phyloP scores from a whole-genome alignment of 2,113 vertebrate species.

The Tachysurus vachellii region DNA sequence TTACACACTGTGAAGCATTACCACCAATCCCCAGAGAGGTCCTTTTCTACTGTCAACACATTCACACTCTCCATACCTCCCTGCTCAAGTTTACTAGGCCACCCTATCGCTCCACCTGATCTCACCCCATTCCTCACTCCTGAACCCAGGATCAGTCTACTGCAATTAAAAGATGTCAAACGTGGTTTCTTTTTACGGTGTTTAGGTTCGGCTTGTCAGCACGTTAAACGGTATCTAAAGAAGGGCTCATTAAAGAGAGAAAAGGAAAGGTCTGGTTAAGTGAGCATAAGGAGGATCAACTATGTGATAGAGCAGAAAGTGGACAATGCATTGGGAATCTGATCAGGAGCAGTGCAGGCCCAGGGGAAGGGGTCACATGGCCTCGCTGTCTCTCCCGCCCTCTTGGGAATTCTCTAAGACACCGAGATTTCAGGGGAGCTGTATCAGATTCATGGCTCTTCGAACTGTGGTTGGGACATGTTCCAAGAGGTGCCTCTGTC shows the following conservation, averaged over 20 bases:
- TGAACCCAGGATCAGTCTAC: constrained; percentile 65
- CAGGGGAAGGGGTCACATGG: constrained; percentile 50
- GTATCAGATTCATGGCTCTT: constrained; percentile 84
- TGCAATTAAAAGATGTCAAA: constrained; percentile 86
- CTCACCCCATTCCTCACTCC: constrained; percentile 37
- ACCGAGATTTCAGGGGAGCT: constrained; percentile 78
- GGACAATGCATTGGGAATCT: constrained; percentile 74
- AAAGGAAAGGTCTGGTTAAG: constrained; percentile 67
- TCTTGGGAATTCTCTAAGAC: constrained; percentile 79
- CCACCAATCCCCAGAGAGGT: constrained; percentile 40
- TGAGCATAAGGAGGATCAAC: constrained; percentile 64
- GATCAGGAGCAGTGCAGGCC: constrained; percentile 64
- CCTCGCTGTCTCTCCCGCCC: constrained; percentile 75
- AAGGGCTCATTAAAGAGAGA: constrained; percentile 77
- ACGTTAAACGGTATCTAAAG: constrained; percentile 80
- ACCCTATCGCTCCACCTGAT: constrained; percentile 60
- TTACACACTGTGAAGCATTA: constrained; percentile 42
- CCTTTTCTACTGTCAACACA: constrained; percentile 34
- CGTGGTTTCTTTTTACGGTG: constrained; percentile 73
- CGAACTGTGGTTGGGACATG: constrained; percentile 78
- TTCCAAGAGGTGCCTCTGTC: constrained; percentile 84
- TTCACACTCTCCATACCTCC: constrained; percentile 31
- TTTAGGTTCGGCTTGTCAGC: constrained; percentile 75
- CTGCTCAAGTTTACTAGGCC: constrained; percentile 52
- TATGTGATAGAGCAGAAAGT: constrained; percentile 62